Evolutionary conservation across 2,113 vertebrate genomes (phyloP).

Genomic region (Pogona vitticeps): DNA sequence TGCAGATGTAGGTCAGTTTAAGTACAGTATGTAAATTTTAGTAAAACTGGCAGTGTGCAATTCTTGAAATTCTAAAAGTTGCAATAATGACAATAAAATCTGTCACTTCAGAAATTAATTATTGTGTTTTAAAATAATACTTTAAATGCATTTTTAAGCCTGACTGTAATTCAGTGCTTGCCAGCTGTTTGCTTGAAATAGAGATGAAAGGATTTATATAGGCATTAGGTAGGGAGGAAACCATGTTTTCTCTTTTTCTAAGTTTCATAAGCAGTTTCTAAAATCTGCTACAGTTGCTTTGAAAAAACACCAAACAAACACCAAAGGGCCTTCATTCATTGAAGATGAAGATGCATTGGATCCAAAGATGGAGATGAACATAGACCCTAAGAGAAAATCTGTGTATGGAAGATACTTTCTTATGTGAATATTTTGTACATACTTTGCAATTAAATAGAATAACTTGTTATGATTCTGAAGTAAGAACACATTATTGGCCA

Average conservation of each 20-base stretch:
- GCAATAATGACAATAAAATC: not conserved
- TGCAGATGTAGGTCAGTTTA: not conserved
- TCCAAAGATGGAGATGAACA: too few relatives aligned
- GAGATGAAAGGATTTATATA: too few relatives aligned
- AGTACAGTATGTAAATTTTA: not conserved
- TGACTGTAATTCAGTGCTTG: too few relatives aligned
- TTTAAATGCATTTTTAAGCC: too few relatives aligned
- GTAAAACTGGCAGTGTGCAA: not conserved
- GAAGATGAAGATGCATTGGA: too few relatives aligned
- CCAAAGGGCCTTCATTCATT: too few relatives aligned
- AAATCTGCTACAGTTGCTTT: not conserved
- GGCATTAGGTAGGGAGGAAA: not conserved
- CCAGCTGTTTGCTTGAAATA: too few relatives aligned
- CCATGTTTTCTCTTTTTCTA: not conserved
- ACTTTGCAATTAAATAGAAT: not conserved
- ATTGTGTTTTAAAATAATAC: too few relatives aligned
- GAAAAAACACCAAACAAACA: too few relatives aligned
- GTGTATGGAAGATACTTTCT: not conserved
- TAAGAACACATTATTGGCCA: not conserved
- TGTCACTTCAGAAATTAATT: not conserved
- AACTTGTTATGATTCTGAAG: not conserved
- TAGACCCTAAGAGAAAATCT: not conserved
- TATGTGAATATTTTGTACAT: not conserved
- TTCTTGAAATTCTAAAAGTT: not conserved
- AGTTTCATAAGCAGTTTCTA: not conserved